phyloP scores from a whole-genome alignment of 2,888 invertebrate species.

The Drosophila stalkeri region DNA sequence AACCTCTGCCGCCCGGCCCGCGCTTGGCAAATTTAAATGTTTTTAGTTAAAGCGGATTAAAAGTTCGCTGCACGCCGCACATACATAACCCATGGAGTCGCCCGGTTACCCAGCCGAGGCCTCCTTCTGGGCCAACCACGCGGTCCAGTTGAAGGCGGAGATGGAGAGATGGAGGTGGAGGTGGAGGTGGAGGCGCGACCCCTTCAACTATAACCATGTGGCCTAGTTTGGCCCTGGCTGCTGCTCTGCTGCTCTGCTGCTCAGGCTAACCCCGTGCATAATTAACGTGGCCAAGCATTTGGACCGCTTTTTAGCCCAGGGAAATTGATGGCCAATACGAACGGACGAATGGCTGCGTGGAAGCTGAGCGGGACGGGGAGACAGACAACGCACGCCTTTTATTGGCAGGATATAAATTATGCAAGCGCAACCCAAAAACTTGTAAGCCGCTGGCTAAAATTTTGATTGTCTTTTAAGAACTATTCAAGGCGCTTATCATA shows the following conservation, averaged over 20 bases:
- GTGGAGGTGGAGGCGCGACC: slow-evolving; percentile 5
- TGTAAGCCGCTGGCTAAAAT: slow-evolving; percentile 74
- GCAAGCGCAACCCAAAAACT: slow-evolving; percentile 61
- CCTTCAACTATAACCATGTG: slow-evolving; percentile 61
- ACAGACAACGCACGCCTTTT: slow-evolving; percentile 56
- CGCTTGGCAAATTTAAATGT: slow-evolving; percentile 75
- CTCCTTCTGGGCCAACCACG: slow-evolving; percentile 14
- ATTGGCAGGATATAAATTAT: slow-evolving; percentile 78
- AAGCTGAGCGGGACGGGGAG: neutral
- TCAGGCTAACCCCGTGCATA: slow-evolving; percentile 68
- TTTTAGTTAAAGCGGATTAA: slow-evolving; percentile 82
- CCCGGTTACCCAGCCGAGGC: slow-evolving; percentile 18
- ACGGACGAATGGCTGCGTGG: neutral
- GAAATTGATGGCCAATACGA: slow-evolving; percentile 70
- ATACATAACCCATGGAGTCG: slow-evolving; percentile 74
- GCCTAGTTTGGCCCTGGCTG: slow-evolving; percentile 74
- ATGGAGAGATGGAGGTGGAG: neutral
- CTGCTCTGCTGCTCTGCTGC: slow-evolving; percentile 38
- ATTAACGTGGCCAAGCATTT: slow-evolving; percentile 70
- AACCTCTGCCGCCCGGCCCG: slow-evolving; percentile 1
- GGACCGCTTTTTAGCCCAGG: slow-evolving; percentile 55
- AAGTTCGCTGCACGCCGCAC: slow-evolving; percentile 81
- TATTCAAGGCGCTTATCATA: slow-evolving; percentile 30
- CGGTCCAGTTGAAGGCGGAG: slow-evolving; percentile 26
- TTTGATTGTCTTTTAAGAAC: slow-evolving; percentile 73